Conservation (phyloP, 2,888 invertebrate genomes). For the Chrysolina haemoptera region DNA sequence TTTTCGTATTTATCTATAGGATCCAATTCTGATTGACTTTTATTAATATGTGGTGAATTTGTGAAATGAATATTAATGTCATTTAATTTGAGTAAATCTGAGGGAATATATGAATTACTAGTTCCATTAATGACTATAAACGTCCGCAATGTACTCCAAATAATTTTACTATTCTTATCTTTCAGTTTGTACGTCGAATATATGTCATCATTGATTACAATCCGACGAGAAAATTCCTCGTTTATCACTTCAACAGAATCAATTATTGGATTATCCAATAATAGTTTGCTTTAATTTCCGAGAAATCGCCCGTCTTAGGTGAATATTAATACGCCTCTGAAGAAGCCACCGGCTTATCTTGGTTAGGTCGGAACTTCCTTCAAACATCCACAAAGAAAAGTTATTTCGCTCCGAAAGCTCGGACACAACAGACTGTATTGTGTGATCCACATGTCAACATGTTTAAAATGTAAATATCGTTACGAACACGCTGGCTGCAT, state of each 20-base stretch:
- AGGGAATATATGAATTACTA: too few species aligned
- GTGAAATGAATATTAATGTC: too few species aligned
- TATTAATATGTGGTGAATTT: too few species aligned
- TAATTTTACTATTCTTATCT: too few species aligned
- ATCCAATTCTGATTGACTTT: too few species aligned
- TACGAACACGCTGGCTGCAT: not conserved
- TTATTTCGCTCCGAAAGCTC: slow-evolving; percentile 37
- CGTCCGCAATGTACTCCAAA: too few species aligned
- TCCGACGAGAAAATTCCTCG: not conserved
- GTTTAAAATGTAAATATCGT: slow-evolving; percentile 20
- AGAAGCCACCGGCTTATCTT: slow-evolving; percentile 40
- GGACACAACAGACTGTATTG: slow-evolving; percentile 37
- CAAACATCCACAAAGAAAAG: slow-evolving; percentile 35
- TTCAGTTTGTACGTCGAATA: too few species aligned
- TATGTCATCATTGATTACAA: not conserved
- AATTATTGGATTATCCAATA: not conserved
- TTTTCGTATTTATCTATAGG: too few species aligned
- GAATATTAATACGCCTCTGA: slow-evolving; percentile 35
- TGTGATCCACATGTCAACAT: slow-evolving; percentile 25
- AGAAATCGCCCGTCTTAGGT: slow-evolving; percentile 8
- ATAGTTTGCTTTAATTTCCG: slow-evolving; percentile 6
- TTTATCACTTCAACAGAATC: not conserved
- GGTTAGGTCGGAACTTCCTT: slow-evolving; percentile 47
- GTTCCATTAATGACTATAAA: too few species aligned
- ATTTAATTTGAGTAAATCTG: too few species aligned